These are phyloP conservation scores for Diuraphis noxia DNA, from an alignment of 1,140 invertebrate genomes.

Conservation along the genomic window DNA sequence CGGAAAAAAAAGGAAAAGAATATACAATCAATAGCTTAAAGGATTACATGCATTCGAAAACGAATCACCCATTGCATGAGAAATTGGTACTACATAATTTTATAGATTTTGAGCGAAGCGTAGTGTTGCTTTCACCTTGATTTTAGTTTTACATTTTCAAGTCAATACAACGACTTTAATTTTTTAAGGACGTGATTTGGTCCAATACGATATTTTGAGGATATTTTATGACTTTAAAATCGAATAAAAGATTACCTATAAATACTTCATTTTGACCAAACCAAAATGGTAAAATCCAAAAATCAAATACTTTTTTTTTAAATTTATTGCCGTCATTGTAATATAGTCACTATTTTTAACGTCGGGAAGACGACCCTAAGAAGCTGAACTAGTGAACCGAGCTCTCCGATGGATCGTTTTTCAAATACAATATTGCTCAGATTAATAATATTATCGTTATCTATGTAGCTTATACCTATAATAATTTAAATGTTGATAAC, in stretches of 20 bases:
- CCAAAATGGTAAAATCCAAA: background rate
- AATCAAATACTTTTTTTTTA: background rate
- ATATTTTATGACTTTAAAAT: background rate
- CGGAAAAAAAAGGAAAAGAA: background rate
- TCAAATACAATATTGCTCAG: background rate
- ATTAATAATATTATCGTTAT: background rate
- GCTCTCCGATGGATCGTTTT: background rate
- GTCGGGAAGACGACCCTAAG: background rate
- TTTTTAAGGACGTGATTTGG: background rate
- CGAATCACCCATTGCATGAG: background rate
- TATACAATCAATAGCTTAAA: background rate
- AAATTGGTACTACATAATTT: background rate
- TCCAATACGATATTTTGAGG: background rate
- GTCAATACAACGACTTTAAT: background rate
- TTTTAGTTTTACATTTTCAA: background rate
- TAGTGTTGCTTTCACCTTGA: background rate
- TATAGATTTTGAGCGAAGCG: background rate
- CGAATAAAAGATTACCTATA: background rate
- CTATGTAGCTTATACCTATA: background rate
- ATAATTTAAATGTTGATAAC: background rate
- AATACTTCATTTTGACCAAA: background rate
- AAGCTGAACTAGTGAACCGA: background rate
- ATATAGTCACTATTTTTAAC: background rate
- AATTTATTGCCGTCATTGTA: too few species aligned
- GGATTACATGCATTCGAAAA: background rate